Evolutionary conservation across 2,888 invertebrate species (phyloP).

Genomic region (Coleophora flavipennella): DNA sequence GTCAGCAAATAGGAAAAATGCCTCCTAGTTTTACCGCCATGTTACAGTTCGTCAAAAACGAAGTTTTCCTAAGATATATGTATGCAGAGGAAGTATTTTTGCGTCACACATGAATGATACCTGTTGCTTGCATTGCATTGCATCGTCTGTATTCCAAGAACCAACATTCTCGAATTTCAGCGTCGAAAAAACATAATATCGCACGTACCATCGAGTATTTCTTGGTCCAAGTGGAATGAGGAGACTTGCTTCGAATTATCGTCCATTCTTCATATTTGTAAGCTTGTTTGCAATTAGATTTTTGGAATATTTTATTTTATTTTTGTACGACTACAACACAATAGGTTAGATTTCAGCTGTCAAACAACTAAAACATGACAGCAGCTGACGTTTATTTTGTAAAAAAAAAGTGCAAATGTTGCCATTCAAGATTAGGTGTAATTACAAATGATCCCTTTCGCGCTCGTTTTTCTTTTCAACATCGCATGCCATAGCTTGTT

Average conservation of each 20-base stretch:
- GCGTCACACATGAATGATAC: conserved; percentile 35
- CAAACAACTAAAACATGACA: conserved; percentile 1
- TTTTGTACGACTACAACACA: conserved; percentile 27
- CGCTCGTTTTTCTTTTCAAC: too few relatives aligned
- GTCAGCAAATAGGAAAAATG: too few relatives aligned
- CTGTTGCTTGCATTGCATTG: conserved; percentile 19
- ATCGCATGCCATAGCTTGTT: too few relatives aligned
- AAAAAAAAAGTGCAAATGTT: too few relatives aligned
- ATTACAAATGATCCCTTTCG: too few relatives aligned
- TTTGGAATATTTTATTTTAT: conserved; percentile 31
- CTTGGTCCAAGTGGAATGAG: conserved; percentile 63
- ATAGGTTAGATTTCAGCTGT: conserved; percentile 27
- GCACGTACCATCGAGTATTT: conserved; percentile 59
- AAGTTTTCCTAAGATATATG: too few relatives aligned
- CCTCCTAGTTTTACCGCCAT: too few relatives aligned
- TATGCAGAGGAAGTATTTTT: conserved; percentile 22
- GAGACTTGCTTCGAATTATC: conserved; percentile 60
- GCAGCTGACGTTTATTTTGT: too few relatives aligned
- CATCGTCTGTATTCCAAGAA: conserved; percentile 26
- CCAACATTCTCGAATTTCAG: conserved; percentile 28
- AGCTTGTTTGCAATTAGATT: conserved; percentile 37
- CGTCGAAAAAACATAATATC: conserved; percentile 17
- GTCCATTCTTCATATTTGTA: conserved; percentile 70
- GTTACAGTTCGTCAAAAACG: too few relatives aligned
- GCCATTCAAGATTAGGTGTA: too few relatives aligned